Evolutionary conservation across 2,113 vertebrate species (phyloP), one percentile per base, ranked within the genome.

Genomic region (Neomonachus schauinslandi): DNA sequence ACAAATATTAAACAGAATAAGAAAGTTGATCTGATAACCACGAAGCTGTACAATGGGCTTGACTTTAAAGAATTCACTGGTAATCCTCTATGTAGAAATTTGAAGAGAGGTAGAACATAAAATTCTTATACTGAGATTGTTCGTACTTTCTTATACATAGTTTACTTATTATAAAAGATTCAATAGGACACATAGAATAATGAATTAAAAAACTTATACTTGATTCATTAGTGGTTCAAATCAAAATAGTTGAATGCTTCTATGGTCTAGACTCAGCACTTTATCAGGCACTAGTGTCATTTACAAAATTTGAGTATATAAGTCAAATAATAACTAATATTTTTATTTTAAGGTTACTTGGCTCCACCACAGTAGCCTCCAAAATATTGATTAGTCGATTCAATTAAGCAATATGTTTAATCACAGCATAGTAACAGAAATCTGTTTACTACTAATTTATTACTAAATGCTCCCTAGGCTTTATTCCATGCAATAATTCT

Each of bases 281-380:
- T 10, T 39, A 80, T 33, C 14, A 87, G 87, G 24, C 90, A 96
- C 94, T 57, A 61, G 0, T 84, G 69, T 95, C 0, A 18, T 86
- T 96, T 94, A 86, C 7, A 88, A 85, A 95, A 80, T 91, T 26
- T 71, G 5, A 9, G 74, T 51, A 55, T 55, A 31, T 80, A 92
- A 91, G 55, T 90, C 71, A 91, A 86, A 95, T 90, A 80, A 55
- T 92, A 92, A 77, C 39, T 86, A 16, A 61, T 26, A 96, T 97
- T 95, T 88, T 31, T 97, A 51, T 93, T 94, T 72, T 82, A 89
- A 81, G 77, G 13, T 96, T 98, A 71, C 67, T n/a, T 71, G 18
- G 67, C 67, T 19, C 33, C n/a, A 69, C 9, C 18, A n/a, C 16
- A 71, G 67, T 36, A 36, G 33, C n/a, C 8, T 69, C 22, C 28